A percentile compares a stretch with the other conserved stretches of the same genome.
phyloP scores from a whole-genome alignment of 2,888 invertebrate genomes.

The Ornithoptera priamus region DNA sequence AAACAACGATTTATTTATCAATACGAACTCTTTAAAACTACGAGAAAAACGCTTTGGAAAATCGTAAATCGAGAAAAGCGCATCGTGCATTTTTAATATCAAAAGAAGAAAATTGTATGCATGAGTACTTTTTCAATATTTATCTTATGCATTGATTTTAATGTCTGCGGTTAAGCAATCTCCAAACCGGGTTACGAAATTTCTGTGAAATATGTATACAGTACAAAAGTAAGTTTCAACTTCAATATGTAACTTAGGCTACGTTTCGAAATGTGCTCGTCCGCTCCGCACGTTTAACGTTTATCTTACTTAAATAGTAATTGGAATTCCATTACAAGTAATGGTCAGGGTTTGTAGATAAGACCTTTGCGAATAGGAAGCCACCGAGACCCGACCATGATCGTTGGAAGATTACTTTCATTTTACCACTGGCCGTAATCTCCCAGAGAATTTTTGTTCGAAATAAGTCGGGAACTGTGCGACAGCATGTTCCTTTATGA shows the following conservation, averaged over 20 bases:
- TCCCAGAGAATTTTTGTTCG: conserved; percentile 36
- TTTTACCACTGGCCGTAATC: conserved; percentile 25
- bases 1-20: conserved; percentile 15
- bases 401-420: conserved; percentile 30
- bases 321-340: conserved; percentile 69
- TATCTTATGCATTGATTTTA: neutral
- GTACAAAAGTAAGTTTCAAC: conserved; percentile 7
- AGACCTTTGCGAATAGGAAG: conserved; percentile 39
- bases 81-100: conserved; percentile 7
- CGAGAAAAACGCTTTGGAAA: conserved; percentile 20
- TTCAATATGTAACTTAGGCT: conserved; percentile 28
- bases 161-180: neutral
- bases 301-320: conserved; percentile 67
- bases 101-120: conserved; percentile 37
- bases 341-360: conserved; percentile 62
- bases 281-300: conserved; percentile 52
- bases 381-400: conserved; percentile 22
- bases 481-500: conserved; percentile 39
- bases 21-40: conserved; percentile 17
- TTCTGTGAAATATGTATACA: neutral
- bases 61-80: conserved; percentile 15
- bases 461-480: conserved; percentile 3
- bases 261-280: conserved; percentile 33
- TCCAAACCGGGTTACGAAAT: neutral
- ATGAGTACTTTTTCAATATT: conserved; percentile 21